Conservation (phyloP, 1,140 invertebrate species). For the Coenobita brevimanus region DNA sequence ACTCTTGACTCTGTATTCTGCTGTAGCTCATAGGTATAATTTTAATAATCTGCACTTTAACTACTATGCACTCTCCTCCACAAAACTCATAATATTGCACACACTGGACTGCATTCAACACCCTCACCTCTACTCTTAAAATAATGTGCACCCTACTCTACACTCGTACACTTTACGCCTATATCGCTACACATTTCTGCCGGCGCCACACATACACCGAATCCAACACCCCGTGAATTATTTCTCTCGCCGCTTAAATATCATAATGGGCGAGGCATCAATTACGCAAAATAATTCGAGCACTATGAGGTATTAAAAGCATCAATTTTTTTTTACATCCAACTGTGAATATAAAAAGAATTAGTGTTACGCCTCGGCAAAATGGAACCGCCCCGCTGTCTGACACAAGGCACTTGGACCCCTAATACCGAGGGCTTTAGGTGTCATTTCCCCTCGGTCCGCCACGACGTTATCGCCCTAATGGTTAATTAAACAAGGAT, state of each 20-base stretch:
- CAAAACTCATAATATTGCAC: too few species aligned
- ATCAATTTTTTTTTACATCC: conserved; percentile 14
- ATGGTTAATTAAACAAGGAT: conserved; percentile 46
- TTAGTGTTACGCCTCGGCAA: conserved; percentile 13
- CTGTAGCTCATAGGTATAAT: too few species aligned
- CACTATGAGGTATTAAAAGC: conserved; percentile 31
- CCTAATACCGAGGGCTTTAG: neutral
- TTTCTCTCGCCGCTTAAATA: conserved; percentile 1
- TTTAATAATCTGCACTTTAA: too few species aligned
- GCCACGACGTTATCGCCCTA: conserved; percentile 37
- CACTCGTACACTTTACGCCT: too few species aligned
- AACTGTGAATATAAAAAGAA: conserved; percentile 34
- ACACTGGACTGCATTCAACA: too few species aligned
- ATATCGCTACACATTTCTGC: too few species aligned
- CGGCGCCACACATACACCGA: too few species aligned
- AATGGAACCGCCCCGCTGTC: neutral
- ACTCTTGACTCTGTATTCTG: too few species aligned
- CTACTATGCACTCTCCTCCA: too few species aligned
- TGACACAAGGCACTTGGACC: neutral
- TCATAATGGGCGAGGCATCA: conserved; percentile 26
- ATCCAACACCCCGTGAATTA: too few species aligned
- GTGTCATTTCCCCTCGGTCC: neutral
- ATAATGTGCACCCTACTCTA: too few species aligned
- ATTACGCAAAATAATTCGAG: conserved; percentile 27
- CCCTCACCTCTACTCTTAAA: too few species aligned